Evolutionary conservation across 2,888 invertebrate genomes (phyloP).

Genomic region (Agrotis puta): DNA sequence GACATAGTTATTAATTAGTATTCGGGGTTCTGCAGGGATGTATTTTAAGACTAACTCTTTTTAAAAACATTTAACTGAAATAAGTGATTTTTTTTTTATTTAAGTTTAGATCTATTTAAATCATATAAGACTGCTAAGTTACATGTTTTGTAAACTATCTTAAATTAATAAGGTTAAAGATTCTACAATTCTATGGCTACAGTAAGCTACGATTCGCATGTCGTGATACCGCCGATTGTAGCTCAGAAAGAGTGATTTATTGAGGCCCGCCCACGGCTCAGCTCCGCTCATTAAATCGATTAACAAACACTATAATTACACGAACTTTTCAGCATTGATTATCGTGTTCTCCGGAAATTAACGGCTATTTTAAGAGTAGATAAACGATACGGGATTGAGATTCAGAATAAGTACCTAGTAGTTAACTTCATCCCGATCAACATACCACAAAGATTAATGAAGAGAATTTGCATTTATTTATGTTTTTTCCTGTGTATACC

Average conservation of each 20-base stretch:
- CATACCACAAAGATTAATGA: not conserved
- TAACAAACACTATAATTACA: slow-evolving; percentile 59
- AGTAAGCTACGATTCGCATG: slow-evolving; percentile 44
- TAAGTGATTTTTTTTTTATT: no score
- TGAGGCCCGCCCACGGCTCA: slow-evolving; percentile 45
- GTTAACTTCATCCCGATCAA: not conserved
- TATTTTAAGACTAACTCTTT: not conserved
- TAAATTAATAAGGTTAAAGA: not conserved
- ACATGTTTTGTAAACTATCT: no score
- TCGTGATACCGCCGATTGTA: slow-evolving; percentile 34
- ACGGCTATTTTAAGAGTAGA: slow-evolving; percentile 26
- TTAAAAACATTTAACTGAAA: not conserved
- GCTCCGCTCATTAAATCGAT: slow-evolving; percentile 53
- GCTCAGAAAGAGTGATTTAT: slow-evolving; percentile 54
- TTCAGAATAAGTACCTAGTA: not conserved
- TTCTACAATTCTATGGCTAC: slow-evolving; percentile 3
- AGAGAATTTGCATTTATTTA: no score
- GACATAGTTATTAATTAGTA: not conserved
- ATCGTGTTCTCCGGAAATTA: slow-evolving; percentile 42
- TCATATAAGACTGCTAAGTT: no score
- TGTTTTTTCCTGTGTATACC: not conserved
- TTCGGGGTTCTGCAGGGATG: slow-evolving; percentile 3
- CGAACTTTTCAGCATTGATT: slow-evolving; percentile 40
- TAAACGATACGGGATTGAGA: slow-evolving; percentile 6
- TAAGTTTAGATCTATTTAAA: no score